phyloP scores from a whole-genome alignment of 1,140 invertebrate genomes.

The Eueides isabella region DNA sequence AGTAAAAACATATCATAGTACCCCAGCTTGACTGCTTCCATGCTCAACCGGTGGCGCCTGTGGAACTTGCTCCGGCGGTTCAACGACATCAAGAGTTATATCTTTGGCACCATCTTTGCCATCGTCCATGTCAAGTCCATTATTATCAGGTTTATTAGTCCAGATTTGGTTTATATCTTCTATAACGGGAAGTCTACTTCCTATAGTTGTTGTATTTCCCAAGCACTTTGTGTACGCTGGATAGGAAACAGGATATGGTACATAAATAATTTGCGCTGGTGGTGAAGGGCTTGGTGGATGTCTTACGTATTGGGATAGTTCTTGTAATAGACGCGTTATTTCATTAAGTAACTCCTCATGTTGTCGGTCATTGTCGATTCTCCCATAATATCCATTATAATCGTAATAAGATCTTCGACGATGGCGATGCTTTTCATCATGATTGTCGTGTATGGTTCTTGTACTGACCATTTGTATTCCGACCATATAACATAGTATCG shows the following conservation, averaged over 20 bases:
- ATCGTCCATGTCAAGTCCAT: constrained; percentile 17
- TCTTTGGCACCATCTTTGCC: constrained; percentile 43
- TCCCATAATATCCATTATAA: constrained; percentile 38
- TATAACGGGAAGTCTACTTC: constrained; percentile 38
- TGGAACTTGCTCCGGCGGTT: not conserved
- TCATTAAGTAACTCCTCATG: constrained; percentile 52
- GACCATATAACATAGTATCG: constrained; percentile 26
- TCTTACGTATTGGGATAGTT: constrained; percentile 49
- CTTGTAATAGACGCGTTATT: constrained; percentile 57
- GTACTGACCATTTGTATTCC: constrained; percentile 23
- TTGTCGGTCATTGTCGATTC: constrained; percentile 46
- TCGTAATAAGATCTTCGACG: constrained; percentile 54
- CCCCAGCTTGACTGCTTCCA: constrained; percentile 48
- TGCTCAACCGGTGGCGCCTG: constrained; percentile 46
- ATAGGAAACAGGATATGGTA: constrained; percentile 59
- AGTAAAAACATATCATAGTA: constrained; percentile 3
- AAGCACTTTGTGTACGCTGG: constrained; percentile 34
- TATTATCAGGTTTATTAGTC: constrained; percentile 28
- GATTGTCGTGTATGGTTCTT: constrained; percentile 23
- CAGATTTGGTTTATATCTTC: constrained; percentile 46
- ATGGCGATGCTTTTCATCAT: constrained; percentile 44
- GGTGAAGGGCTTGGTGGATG: constrained; percentile 51
- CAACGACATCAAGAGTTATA: constrained; percentile 38
- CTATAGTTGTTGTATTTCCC: constrained; percentile 14
- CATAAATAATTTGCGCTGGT: constrained; percentile 59